Percentiles rank a stretch among this genome's conserved stretches.
These are phyloP conservation scores for Lagenorhynchus albirostris DNA, from an alignment of 2,113 vertebrate genomes.

Conservation along the genomic window DNA sequence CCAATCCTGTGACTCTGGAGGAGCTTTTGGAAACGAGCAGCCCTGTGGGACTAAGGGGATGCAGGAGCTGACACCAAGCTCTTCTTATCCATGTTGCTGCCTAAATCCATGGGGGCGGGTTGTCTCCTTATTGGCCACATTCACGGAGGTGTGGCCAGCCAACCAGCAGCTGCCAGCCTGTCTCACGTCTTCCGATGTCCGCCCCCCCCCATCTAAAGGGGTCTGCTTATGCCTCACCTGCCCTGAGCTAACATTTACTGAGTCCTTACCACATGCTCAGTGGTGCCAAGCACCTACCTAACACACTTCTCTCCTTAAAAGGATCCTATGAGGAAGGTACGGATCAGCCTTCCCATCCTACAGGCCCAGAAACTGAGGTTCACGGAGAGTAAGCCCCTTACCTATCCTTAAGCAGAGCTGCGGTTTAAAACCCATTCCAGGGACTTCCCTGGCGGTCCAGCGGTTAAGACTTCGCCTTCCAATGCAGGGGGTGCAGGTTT, in stretches of 20 bases:
- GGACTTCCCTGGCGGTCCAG: too few species aligned
- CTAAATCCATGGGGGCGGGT: rapidly evolving
- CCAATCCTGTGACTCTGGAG: neutral
- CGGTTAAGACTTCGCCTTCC: too few species aligned
- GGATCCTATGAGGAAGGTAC: neutral
- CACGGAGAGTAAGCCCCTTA: neutral
- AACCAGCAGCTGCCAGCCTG: neutral
- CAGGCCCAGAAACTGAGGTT: neutral
- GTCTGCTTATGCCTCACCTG: neutral
- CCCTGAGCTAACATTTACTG: neutral
- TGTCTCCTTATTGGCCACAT: neutral
- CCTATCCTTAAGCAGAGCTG: neutral
- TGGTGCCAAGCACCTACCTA: neutral
- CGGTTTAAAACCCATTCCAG: neutral
- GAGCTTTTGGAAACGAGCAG: neutral
- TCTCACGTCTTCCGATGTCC: neutral
- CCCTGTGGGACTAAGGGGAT: rapidly evolving
- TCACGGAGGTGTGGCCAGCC: neutral
- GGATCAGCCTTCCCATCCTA: neutral
- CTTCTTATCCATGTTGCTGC: neutral
- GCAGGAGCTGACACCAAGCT: too few species aligned
- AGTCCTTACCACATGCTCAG: neutral
- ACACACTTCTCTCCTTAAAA: neutral
- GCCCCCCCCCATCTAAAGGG: rapidly evolving
- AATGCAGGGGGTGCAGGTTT: too few species aligned